phyloP scores from a whole-genome alignment of 2,797 vertebrate genomes.

The Neopelma chrysocephalum region DNA sequence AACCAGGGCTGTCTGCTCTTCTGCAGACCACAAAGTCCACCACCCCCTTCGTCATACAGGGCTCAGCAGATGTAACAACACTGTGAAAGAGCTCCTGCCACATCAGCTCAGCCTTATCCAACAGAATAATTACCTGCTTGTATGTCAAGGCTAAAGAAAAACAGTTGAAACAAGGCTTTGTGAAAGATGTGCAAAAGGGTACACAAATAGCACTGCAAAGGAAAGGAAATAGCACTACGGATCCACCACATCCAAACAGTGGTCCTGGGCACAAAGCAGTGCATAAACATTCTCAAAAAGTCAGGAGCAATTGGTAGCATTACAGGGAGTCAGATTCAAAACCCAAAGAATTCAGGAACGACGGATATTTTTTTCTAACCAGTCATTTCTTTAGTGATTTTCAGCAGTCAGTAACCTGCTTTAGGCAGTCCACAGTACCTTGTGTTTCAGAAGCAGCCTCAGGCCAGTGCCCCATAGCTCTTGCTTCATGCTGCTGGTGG shows the following conservation, averaged over 20 bases:
- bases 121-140: neutral
- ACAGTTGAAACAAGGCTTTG: neutral
- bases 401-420: neutral
- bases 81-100: neutral
- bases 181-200: neutral
- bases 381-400: neutral
- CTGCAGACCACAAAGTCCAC: neutral
- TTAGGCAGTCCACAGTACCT: neutral
- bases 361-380: rapidly evolving
- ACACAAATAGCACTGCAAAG: neutral
- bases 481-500: rapidly evolving
- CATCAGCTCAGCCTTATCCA: neutral
- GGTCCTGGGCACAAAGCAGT: neutral
- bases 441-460: neutral
- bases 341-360: neutral
- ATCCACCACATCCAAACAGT: neutral
- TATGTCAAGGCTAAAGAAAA: neutral
- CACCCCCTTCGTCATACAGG: neutral
- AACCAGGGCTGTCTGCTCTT: neutral
- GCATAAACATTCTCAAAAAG: neutral
- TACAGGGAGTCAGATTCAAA: neutral
- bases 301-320: neutral
- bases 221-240: neutral
- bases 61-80: neutral
- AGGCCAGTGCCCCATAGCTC: neutral